These are phyloP conservation scores for Drosophila limbata DNA, from an alignment of 2,888 invertebrate species.

Conservation along the genomic window DNA sequence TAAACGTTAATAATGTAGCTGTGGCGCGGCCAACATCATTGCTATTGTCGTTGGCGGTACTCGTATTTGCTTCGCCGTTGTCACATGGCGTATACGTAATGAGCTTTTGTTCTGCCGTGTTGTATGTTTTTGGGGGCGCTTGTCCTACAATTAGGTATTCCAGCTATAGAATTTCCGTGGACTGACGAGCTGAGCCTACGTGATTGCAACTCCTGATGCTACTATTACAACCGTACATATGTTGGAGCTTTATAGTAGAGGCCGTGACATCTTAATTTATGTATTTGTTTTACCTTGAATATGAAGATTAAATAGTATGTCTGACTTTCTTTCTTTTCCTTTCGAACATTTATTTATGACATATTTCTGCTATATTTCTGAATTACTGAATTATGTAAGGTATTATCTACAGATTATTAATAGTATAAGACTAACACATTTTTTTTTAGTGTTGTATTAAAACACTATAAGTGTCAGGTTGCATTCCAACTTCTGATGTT, in stretches of 20 bases:
- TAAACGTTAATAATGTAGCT: constrained; percentile 76
- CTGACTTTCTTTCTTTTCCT: too few species aligned
- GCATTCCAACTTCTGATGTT: too few species aligned
- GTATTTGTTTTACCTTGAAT: neutral
- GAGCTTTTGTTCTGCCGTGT: constrained; percentile 52
- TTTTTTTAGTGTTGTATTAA: too few species aligned
- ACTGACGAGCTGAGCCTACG: constrained; percentile 42
- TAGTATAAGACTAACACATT: too few species aligned
- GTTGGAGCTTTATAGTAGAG: constrained; percentile 5
- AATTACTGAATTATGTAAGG: too few species aligned
- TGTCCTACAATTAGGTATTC: constrained; percentile 75
- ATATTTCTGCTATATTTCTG: too few species aligned
- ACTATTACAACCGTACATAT: neutral
- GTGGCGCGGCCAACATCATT: constrained; percentile 22
- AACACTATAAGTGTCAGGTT: too few species aligned
- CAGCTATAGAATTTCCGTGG: constrained; percentile 55
- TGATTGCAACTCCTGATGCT: constrained; percentile 23
- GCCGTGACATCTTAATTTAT: neutral
- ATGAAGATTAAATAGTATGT: too few species aligned
- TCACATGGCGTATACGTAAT: constrained; percentile 74
- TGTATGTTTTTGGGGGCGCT: constrained; percentile 49
- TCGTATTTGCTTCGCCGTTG: constrained; percentile 62
- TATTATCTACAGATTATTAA: too few species aligned
- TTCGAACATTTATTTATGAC: too few species aligned
- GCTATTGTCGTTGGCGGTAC: constrained; percentile 40